Percentiles rank a stretch among this genome's conserved stretches.
phyloP scores from a whole-genome alignment of 2,888 invertebrate genomes.

The Hemithea aestivaria region DNA sequence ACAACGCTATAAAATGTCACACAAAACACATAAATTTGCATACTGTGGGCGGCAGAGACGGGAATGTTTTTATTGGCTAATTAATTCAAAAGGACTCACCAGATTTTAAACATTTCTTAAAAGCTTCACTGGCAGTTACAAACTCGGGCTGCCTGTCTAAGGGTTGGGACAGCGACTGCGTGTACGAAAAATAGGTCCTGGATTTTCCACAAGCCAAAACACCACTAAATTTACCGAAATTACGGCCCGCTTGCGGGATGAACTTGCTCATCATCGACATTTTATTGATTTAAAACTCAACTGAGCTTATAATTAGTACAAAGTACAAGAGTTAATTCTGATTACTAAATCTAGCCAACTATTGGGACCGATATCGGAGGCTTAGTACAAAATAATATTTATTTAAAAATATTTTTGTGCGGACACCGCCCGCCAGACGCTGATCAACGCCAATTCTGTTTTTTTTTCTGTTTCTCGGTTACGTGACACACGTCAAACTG shows the following conservation, averaged over 20 bases:
- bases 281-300: conserved; percentile 6
- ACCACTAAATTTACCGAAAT: conserved; percentile 54
- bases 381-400: no score
- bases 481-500: no score
- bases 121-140: conserved; percentile 87
- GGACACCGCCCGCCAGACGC: no score
- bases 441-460: no score
- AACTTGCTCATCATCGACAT: conserved; percentile 53
- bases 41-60: background rate
- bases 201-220: conserved; percentile 49
- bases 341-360: no score
- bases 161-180: conserved; percentile 89
- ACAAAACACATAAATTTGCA: no score
- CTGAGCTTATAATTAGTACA: background rate
- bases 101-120: conserved; percentile 86
- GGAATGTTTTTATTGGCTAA: no score
- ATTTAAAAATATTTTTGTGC: no score
- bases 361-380: no score
- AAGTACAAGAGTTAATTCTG: background rate
- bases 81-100: conserved; percentile 83
- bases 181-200: conserved; percentile 86
- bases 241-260: conserved; percentile 51
- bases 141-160: conserved; percentile 85
- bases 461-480: no score
- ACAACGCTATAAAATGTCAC: no score